A percentile compares a stretch with the other conserved stretches of the same genome.
phyloP scores from a whole-genome alignment of 23 tunicate species.

The Corella eumyota region DNA sequence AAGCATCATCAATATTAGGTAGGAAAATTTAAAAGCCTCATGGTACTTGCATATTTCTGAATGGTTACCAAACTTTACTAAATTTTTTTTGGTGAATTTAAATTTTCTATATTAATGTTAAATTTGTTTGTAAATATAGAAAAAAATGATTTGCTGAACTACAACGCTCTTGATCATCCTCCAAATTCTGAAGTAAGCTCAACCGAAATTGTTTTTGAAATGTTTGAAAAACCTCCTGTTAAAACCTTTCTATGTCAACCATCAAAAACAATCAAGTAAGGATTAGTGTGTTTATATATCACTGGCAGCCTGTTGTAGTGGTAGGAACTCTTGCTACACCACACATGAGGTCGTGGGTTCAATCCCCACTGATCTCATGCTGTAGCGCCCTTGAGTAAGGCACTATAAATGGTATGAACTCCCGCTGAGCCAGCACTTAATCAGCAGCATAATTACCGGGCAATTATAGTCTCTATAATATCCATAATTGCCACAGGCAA shows the following conservation, averaged over 20 bases:
- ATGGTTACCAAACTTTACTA: neutral
- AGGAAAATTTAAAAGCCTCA: conserved; percentile 4
- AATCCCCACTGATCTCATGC: too few species aligned
- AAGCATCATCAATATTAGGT: conserved; percentile 58
- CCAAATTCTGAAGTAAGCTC: conserved; percentile 22
- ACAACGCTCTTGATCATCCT: conserved; percentile 29
- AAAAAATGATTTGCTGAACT: conserved; percentile 5
- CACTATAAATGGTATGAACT: too few species aligned
- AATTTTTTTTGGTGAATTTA: neutral
- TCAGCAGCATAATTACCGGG: too few species aligned
- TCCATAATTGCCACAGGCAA: too few species aligned
- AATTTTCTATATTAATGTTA: neutral
- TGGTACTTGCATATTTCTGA: neutral
- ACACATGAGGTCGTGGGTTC: too few species aligned
- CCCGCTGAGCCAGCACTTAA: too few species aligned
- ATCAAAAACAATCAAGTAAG: conserved; percentile 20
- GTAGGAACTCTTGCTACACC: neutral
- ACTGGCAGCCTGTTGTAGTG: neutral
- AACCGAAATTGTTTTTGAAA: conserved; percentile 42
- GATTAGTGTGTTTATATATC: neutral
- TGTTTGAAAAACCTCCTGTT: conserved; percentile 36
- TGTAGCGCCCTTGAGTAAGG: too few species aligned
- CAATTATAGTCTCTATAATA: too few species aligned
- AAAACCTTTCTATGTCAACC: conserved; percentile 45
- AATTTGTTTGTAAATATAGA: neutral